Evolutionary conservation across 2,113 vertebrate genomes (phyloP), one percentile per base, ranked within the genome.

Genomic region (Gadus chalcogrammus): DNA sequence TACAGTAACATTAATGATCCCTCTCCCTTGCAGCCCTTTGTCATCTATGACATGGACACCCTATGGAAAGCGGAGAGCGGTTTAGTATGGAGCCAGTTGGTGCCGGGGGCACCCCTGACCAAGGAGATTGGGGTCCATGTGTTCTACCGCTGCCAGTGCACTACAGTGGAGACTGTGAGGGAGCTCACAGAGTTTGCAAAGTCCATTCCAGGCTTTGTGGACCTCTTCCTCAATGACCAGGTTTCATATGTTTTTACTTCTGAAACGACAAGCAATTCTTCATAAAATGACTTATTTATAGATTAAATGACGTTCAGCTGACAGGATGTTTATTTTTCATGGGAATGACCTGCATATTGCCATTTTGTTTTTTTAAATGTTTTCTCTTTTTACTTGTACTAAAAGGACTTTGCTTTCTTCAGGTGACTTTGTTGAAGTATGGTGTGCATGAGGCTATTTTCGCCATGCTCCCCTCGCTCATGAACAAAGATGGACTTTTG

Each of bases 121-220:
- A 98, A 97, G 87, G 97, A 98, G 91, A 97, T 98, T 0, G 96
- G 95, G 18, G 95, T 98, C 63, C 97, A 98, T 1, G 96, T 99
- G 42, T 99, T 98, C 89, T 98, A 98, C 86, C 97, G 95, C 88
- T 99, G 97, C 88, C 97, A 99, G 88, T 99, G 95, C 89, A 98
- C 95, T 76, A 93, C 96, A 0, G 97, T 99, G 77, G 97, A 99
- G 91, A 98, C 96, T 0, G 97, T 99, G 79, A 93, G 95, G 5
- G 97, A 98, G 85, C 95, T 99, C 85, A 99, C 95, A 0, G 97
- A 99, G 92, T 99, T 99, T 6, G 95, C 97, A 90, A 99, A 99
- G 91, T 93, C 91, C 92, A 96, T 99, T 93, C 97, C 97, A 70
- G 97, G 93, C 88, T 99, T 99, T 81, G 68, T 95, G 9, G 91